These are phyloP conservation scores for Ooceraea biroi DNA, from an alignment of 1,140 invertebrate species.

Conservation along the genomic window DNA sequence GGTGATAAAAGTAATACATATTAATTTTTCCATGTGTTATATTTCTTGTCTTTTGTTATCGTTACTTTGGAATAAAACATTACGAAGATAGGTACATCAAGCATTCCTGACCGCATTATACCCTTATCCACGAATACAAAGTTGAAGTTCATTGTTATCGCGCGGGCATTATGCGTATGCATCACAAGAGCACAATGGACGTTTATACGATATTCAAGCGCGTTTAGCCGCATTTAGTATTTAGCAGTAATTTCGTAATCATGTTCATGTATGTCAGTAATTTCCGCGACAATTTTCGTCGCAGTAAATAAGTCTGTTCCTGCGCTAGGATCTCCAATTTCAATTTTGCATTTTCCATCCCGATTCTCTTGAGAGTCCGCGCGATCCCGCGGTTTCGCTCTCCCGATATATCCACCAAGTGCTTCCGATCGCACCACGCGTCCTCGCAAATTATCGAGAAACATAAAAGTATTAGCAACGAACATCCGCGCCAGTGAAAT, in stretches of 20 bases:
- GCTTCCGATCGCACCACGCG: neutral
- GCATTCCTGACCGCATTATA: neutral
- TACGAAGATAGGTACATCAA: neutral
- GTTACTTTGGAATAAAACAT: neutral
- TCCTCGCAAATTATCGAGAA: constrained; percentile 6
- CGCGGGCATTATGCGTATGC: neutral
- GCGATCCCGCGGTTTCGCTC: neutral
- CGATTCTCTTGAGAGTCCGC: constrained; percentile 11
- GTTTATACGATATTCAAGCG: neutral
- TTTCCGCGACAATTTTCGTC: constrained; percentile 2
- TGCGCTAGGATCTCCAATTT: neutral
- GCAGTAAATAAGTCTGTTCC: too few relatives aligned
- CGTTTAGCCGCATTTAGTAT: neutral
- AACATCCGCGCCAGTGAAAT: neutral
- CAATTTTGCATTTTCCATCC: neutral
- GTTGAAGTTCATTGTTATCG: neutral
- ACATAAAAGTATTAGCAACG: constrained; percentile 1
- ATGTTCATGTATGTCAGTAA: neutral
- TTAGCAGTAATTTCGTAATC: neutral
- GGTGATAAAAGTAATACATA: too few relatives aligned
- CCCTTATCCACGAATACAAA: neutral
- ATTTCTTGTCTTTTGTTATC: neutral
- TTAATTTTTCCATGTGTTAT: neutral
- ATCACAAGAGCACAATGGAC: neutral
- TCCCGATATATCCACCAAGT: neutral